phyloP scores from a whole-genome alignment of 2,113 vertebrate species.

The Danio rerio region DNA sequence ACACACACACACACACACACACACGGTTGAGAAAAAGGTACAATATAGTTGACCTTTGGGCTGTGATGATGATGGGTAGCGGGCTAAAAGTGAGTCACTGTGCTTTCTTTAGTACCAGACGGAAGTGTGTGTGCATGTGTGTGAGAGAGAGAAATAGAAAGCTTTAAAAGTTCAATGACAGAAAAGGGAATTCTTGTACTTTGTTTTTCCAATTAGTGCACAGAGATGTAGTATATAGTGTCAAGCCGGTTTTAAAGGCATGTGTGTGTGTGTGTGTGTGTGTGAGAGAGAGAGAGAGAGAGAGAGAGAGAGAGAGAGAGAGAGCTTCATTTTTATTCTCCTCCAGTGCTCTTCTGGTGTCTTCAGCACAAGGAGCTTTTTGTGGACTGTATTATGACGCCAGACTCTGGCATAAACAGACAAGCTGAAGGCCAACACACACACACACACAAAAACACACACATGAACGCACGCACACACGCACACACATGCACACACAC shows the following conservation, averaged over 20 bases:
- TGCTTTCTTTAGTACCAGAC: slow-evolving; percentile 1
- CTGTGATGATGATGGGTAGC: slow-evolving; percentile 6
- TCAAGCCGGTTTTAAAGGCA: slow-evolving; percentile 31
- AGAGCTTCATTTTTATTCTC: slow-evolving; percentile 57
- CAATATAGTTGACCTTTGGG: slow-evolving; percentile 7
- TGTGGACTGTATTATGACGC: slow-evolving; percentile 51
- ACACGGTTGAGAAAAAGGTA: slow-evolving; percentile 2
- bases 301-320: too few relatives aligned
- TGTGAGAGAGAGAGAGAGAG: too few relatives aligned
- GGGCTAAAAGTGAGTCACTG: slow-evolving; percentile 21
- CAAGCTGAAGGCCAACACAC: slow-evolving; percentile 22
- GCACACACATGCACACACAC: too few relatives aligned
- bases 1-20: not conserved
- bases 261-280: slow-evolving; percentile 31
- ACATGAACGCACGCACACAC: too few relatives aligned
- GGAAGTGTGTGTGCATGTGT: not conserved
- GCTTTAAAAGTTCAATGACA: not conserved
- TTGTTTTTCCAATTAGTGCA: slow-evolving; percentile 26
- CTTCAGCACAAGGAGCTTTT: slow-evolving; percentile 55
- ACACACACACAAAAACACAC: slow-evolving; percentile 16
- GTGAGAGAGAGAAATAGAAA: not conserved
- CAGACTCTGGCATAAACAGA: slow-evolving; percentile 8
- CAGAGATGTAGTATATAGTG: slow-evolving; percentile 27
- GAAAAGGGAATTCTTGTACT: not conserved
- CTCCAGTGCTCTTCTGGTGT: slow-evolving; percentile 42